These are phyloP conservation scores for Prunella himalayana DNA, from an alignment of 2,113 vertebrate genomes.

Conservation along the genomic window DNA sequence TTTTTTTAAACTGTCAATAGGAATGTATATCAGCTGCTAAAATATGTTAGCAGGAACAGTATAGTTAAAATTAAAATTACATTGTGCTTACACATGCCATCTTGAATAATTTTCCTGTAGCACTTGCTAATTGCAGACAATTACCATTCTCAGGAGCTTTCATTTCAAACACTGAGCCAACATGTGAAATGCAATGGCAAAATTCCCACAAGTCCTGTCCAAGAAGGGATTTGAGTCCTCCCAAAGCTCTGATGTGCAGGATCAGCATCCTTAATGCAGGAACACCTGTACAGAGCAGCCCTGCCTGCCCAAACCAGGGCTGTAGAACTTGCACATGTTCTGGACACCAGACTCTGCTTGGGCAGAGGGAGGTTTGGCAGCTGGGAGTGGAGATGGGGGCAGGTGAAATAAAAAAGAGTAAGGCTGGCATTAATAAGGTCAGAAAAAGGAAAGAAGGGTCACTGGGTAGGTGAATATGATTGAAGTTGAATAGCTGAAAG, in stretches of 20 bases:
- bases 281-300: background rate
- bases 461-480: background rate
- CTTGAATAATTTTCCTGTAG: background rate
- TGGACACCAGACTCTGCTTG: background rate
- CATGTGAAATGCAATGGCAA: background rate
- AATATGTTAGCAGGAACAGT: background rate
- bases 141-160: background rate
- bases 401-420: background rate
- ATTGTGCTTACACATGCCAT: background rate
- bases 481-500: background rate
- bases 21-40: background rate
- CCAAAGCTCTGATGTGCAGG: background rate
- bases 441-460: background rate
- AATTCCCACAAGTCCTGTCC: background rate
- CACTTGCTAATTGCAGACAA: background rate
- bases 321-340: rapidly evolving
- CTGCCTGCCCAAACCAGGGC: background rate
- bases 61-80: background rate
- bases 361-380: background rate
- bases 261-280: background rate
- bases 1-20: background rate
- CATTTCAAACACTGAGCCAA: background rate
- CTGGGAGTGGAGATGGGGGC: background rate
- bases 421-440: background rate
- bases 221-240: background rate